Conservation (phyloP, 1,140 invertebrate genomes). For the Temnothorax longispinosus region DNA sequence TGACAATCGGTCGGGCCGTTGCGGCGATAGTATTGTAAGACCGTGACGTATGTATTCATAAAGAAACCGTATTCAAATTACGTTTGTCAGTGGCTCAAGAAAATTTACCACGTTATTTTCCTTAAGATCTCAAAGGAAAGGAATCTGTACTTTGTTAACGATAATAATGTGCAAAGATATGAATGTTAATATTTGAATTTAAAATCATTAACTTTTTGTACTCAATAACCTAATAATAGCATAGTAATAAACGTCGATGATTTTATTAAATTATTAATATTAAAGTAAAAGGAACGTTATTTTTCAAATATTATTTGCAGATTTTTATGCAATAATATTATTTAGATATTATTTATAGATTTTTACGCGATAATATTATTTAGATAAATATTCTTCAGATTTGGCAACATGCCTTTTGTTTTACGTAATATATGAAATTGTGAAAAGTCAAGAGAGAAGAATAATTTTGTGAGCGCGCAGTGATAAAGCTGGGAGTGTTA, state of each 20-base stretch:
- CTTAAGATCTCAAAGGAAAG: not conserved
- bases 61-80: constrained; percentile 59
- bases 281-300: not conserved
- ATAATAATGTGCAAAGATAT: not conserved
- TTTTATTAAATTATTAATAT: not conserved
- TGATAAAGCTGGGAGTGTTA: constrained; percentile 74
- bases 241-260: not conserved
- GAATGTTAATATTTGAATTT: not conserved
- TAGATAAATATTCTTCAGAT: not conserved
- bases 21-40: constrained; percentile 28
- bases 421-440: not conserved
- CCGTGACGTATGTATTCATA: constrained; percentile 46
- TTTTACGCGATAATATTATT: too few species aligned
- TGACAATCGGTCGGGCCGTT: constrained; percentile 47
- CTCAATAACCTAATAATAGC: not conserved
- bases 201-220: not conserved
- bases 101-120: not conserved
- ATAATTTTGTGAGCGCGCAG: not conserved
- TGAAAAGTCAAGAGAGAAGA: not conserved
- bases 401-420: not conserved
- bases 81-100: not conserved
- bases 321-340: not conserved
- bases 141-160: not conserved
- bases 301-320: not conserved
- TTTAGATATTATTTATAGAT: not conserved